Evolutionary conservation across 2,797 vertebrate genomes (phyloP).

Genomic region (Amphiprion clarkii): DNA sequence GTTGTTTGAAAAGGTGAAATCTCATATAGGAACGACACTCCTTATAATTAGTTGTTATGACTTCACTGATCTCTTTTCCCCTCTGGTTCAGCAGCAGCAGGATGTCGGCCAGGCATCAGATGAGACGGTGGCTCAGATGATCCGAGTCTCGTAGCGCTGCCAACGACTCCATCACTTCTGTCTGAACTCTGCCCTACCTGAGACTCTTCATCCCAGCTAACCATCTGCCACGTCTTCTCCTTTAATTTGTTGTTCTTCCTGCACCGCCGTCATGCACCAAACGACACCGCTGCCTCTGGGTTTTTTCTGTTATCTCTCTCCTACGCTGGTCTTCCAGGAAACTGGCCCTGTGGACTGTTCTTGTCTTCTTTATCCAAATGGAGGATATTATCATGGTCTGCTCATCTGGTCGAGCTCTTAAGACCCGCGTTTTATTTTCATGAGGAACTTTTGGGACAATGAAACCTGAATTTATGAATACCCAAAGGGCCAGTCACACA

Average conservation of each 20-base stretch:
- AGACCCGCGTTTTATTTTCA: constrained; percentile 44
- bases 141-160: constrained; percentile 91
- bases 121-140: constrained; percentile 95
- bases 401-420: constrained; percentile 40
- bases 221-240: constrained; percentile 22
- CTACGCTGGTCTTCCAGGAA: constrained; percentile 69
- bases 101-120: constrained; percentile 90
- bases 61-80: constrained; percentile 14
- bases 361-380: constrained; percentile 30
- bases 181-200: constrained; percentile 52
- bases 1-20: not conserved
- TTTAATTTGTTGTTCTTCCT: constrained; percentile 12
- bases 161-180: constrained; percentile 19
- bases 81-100: constrained; percentile 77
- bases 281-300: constrained; percentile 21
- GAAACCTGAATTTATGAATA: constrained; percentile 28
- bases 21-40: not conserved
- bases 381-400: constrained; percentile 41
- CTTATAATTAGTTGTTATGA: not conserved
- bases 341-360: constrained; percentile 44
- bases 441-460: constrained; percentile 42
- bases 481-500: constrained; percentile 22
- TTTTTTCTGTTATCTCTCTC: constrained; percentile 35
- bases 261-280: constrained; percentile 20
- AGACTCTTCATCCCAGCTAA: constrained; percentile 59